A percentile compares a stretch with the other conserved stretches of the same genome.
Conservation (phyloP, 2,113 vertebrate species). For the Phycodurus eques region DNA sequence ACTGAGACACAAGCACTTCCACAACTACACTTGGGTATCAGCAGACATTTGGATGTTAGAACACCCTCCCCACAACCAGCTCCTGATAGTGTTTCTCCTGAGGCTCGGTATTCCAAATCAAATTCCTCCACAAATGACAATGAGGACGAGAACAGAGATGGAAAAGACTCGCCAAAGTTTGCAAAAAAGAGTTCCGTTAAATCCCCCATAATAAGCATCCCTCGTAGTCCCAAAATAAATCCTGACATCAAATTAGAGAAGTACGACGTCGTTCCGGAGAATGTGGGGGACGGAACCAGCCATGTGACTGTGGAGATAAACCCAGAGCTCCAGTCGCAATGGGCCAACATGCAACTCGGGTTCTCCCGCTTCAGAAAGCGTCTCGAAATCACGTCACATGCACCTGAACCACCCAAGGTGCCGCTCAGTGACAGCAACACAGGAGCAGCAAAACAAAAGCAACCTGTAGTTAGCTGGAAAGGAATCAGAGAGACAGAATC, state of each 20-base stretch:
- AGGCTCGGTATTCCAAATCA: slow-evolving; percentile 9
- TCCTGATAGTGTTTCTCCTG: not conserved
- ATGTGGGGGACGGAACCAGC: not conserved
- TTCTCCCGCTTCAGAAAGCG: slow-evolving; percentile 56
- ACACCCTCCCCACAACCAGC: slow-evolving; percentile 4
- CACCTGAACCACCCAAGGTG: slow-evolving; percentile 1
- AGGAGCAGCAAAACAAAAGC: slow-evolving; percentile 1
- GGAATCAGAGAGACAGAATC: slow-evolving; percentile 9
- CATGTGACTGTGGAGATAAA: slow-evolving; percentile 23
- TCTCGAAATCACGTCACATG: slow-evolving; percentile 38
- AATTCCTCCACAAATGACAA: slow-evolving; percentile 33
- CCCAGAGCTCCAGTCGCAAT: slow-evolving; percentile 50
- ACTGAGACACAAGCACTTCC: not conserved
- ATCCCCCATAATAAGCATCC: not conserved
- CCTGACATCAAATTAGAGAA: slow-evolving; percentile 47
- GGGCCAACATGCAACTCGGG: slow-evolving; percentile 57
- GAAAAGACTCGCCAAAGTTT: slow-evolving; percentile 8
- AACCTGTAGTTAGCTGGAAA: slow-evolving; percentile 12
- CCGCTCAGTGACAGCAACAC: slow-evolving; percentile 10
- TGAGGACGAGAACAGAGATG: slow-evolving; percentile 37
- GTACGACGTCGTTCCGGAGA: slow-evolving; percentile 33
- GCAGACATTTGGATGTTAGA: slow-evolving; percentile 32
- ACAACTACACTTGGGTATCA: not conserved
- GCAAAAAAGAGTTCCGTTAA: slow-evolving; percentile 6
- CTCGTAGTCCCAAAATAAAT: slow-evolving; percentile 26